A percentile compares a stretch with the other conserved stretches of the same genome.
Conservation (phyloP, 2,888 invertebrate genomes). For the Chironomus riparius region DNA sequence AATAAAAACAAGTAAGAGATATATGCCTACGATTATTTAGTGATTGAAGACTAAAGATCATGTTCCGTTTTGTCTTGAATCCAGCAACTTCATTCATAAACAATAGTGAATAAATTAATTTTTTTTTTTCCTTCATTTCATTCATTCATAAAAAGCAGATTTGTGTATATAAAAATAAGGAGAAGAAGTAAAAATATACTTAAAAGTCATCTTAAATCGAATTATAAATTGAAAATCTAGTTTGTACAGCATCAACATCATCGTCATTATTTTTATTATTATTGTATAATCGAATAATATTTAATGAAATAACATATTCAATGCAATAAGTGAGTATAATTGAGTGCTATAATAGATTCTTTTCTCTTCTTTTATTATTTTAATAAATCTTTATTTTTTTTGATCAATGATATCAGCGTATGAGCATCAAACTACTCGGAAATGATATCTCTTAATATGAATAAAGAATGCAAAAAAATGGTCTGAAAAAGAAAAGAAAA, state of each 20-base stretch:
- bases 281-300: too few relatives aligned
- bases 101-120: slow-evolving; percentile 25
- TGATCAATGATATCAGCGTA: not conserved
- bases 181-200: not conserved
- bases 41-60: not conserved
- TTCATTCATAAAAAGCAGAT: not conserved
- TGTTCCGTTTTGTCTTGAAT: not conserved
- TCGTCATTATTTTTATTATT: too few relatives aligned
- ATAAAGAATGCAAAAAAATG: not conserved
- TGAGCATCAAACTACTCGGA: too few relatives aligned
- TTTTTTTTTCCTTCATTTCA: not conserved
- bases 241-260: too few relatives aligned
- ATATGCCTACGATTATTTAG: not conserved
- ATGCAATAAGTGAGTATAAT: too few relatives aligned
- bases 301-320: too few relatives aligned
- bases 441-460: too few relatives aligned
- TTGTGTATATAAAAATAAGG: not conserved
- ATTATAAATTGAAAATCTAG: not conserved
- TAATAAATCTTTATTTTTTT: not conserved
- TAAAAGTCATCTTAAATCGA: not conserved
- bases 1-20: not conserved
- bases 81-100: slow-evolving; percentile 24
- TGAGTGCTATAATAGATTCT: too few relatives aligned
- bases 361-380: not conserved
- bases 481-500: not conserved